phyloP scores from a whole-genome alignment of 2,113 vertebrate genomes.

The Cynoglossus semilaevis region DNA sequence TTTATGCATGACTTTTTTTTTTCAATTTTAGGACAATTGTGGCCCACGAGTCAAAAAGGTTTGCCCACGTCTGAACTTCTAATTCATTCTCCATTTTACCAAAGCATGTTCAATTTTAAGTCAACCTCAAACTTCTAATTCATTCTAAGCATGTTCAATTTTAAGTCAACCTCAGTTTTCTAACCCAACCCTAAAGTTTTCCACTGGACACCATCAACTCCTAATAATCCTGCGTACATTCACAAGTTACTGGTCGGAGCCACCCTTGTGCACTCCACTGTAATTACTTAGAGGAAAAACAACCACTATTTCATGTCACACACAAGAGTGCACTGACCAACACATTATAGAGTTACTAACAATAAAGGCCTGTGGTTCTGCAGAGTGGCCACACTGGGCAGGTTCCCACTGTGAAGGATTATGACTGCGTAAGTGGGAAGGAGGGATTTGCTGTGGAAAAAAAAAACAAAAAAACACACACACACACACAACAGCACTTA shows the following conservation, averaged over 20 bases:
- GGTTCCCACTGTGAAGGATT: constrained; percentile 28
- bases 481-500: constrained; percentile 8
- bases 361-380: constrained; percentile 13
- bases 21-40: no score
- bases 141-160: no score
- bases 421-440: constrained; percentile 24
- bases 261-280: background rate
- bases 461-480: background rate
- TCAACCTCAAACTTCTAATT: no score
- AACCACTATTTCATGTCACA: background rate
- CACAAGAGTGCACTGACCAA: constrained; percentile 1
- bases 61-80: no score
- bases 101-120: no score
- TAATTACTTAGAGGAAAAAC: constrained; percentile 2
- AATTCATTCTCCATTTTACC: no score
- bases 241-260: background rate
- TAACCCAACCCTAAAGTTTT: background rate
- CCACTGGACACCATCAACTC: background rate
- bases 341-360: background rate
- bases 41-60: no score
- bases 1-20: no score
- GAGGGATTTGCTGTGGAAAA: constrained; percentile 32
- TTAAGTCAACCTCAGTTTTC: no score
- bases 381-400: constrained; percentile 1
- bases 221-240: no score